phyloP scores from a whole-genome alignment of 2,888 invertebrate species.

The Cataglyphis altisquamis region DNA sequence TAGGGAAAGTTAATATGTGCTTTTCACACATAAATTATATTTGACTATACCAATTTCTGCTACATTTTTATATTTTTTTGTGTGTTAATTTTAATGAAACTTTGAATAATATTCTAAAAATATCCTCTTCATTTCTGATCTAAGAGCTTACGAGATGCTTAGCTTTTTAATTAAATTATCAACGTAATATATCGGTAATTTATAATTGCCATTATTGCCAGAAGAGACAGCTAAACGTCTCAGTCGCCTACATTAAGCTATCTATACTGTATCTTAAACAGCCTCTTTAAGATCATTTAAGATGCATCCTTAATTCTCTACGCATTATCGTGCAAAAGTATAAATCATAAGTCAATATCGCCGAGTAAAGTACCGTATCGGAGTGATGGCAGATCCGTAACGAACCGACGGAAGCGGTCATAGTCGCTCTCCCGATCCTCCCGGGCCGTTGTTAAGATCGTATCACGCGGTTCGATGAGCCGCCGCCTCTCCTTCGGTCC shows the following conservation, averaged over 20 bases:
- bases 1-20: slow-evolving; percentile 54
- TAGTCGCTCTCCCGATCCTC: slow-evolving; percentile 22
- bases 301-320: slow-evolving; percentile 26
- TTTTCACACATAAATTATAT: slow-evolving; percentile 22
- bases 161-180: slow-evolving; percentile 13
- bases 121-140: background rate
- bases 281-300: background rate
- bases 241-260: background rate
- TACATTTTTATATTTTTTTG: background rate
- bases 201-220: slow-evolving; percentile 10
- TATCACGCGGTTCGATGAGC: slow-evolving; percentile 79
- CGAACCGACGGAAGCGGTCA: slow-evolving; percentile 43
- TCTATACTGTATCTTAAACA: slow-evolving; percentile 7
- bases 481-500: slow-evolving; percentile 35
- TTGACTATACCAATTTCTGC: background rate
- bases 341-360: slow-evolving; percentile 39
- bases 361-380: slow-evolving; percentile 29
- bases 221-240: background rate
- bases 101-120: slow-evolving; percentile 5
- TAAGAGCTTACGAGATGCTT: slow-evolving; percentile 4
- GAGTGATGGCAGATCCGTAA: slow-evolving; percentile 42
- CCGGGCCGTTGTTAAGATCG: slow-evolving; percentile 71
- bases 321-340: slow-evolving; percentile 20
- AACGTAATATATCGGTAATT: slow-evolving; percentile 4
- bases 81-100: background rate